Percentiles rank a stretch among this genome's conserved stretches.
phyloP scores from a whole-genome alignment of 2,888 invertebrate genomes.

The Notodonta dromedarius region DNA sequence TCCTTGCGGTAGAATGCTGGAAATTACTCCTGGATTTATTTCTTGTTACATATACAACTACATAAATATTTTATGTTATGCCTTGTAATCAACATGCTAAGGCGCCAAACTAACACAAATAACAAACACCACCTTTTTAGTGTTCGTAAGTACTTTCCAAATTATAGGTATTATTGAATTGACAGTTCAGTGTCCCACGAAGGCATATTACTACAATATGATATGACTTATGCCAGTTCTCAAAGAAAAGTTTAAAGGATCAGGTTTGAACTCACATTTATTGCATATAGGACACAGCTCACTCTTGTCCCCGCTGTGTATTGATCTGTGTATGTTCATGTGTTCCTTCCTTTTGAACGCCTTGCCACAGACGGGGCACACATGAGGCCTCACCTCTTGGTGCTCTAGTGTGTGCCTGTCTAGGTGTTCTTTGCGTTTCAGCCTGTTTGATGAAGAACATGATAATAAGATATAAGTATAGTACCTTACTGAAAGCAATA shows the following conservation, averaged over 20 bases:
- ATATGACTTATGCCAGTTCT: no score
- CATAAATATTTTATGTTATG: no score
- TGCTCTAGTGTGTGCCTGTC: conserved; percentile 91
- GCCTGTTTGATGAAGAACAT: conserved; percentile 46
- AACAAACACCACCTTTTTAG: no score
- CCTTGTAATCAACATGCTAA: no score
- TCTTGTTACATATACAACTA: neutral
- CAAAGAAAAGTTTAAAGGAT: neutral
- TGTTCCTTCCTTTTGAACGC: conserved; percentile 93
- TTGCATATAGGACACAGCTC: conserved; percentile 89
- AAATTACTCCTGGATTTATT: conserved; percentile 21
- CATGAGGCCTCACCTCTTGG: conserved; percentile 89
- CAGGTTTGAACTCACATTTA: conserved; percentile 78
- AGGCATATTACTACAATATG: no score
- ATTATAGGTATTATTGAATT: no score
- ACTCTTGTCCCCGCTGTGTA: conserved; percentile 91
- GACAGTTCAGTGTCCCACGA: no score
- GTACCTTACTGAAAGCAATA: no score
- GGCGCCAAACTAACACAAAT: no score
- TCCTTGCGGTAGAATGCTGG: conserved; percentile 90
- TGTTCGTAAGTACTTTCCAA: no score
- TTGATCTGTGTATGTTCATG: conserved; percentile 90
- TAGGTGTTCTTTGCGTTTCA: conserved; percentile 91
- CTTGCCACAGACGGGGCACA: conserved; percentile 90
- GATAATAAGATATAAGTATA: no score